Base-by-base conservation (phyloP, 2,797 vertebrate species). In the Galaxias olidus region DNA sequence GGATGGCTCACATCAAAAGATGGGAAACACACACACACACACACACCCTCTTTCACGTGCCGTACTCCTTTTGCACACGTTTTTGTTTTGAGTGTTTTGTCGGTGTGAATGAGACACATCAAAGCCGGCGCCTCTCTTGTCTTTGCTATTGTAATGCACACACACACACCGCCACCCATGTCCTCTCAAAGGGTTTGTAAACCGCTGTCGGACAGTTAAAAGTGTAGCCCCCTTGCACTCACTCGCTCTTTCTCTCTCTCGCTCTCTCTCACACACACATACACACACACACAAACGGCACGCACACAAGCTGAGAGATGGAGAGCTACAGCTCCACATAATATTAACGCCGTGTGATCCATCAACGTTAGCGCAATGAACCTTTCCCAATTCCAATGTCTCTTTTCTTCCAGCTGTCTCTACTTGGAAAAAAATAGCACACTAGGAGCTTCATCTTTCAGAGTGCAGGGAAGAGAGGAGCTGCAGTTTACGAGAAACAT, bases 91-190 rank as follows among this genome's bases (percentile, higher is more conserved):
- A 92, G 89, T 91, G 76, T 90, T 90, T 91, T 72, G 82, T 91
- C 59, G 61, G 84, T 87, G 88, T 93, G 91, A 95, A 94, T 91
- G 87, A 81, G 84, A 76, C 85, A 94, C 93, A 94, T 96, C 94
- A 96, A 96, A 96, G 93, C 88, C 44, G 65, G 79, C 82, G 85
- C 71, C 81, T 87, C 71, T 86, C 86, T 89, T 20, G 59, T 86
- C 76, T 87, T 90, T 87, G 79, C 79, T 88, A 91, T 92, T 91
- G 90, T 90, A 88, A 91, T 84, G 13, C 61, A 8, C 60, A 18
- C 61, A 11, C 42, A 44, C 62, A 64, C 44, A n/a, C 50, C 40
- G 46, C 10, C 64, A 30, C 51, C 58, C 42, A 56, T 53, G 64
- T 76, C 66, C 71, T 81, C 80, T 74, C 71, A 75, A 86, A 85